Percentiles rank a stretch among this genome's conserved stretches.
Conservation (phyloP, 2,113 vertebrate species). For the Periophthalmus modestus region DNA sequence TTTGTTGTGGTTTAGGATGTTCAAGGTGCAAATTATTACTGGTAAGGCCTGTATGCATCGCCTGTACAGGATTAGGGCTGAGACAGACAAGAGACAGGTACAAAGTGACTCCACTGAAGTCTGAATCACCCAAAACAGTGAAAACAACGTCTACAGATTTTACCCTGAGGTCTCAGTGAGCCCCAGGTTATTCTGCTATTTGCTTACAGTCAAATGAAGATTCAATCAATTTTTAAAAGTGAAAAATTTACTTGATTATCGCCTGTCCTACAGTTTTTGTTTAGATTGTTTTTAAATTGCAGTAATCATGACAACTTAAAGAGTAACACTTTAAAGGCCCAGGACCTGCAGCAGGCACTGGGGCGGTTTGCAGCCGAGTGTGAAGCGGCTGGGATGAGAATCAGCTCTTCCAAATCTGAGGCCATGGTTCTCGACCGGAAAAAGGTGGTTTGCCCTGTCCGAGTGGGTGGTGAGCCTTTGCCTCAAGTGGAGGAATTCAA, state of each 20-base stretch:
- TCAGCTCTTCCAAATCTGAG: no score
- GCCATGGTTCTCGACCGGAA: no score
- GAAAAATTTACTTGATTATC: neutral
- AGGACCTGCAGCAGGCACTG: no score
- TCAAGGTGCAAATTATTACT: constrained; percentile 10
- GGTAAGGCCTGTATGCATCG: neutral
- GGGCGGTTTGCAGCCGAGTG: no score
- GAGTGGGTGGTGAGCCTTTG: no score
- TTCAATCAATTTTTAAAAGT: neutral
- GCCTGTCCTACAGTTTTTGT: neutral
- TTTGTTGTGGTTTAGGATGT: constrained; percentile 33
- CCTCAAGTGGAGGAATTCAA: no score
- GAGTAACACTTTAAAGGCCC: no score
- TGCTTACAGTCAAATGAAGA: constrained; percentile 17
- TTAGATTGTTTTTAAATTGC: no score
- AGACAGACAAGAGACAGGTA: neutral
- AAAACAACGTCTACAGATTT: constrained; percentile 8
- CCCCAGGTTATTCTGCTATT: neutral
- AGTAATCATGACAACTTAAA: neutral
- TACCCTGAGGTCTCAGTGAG: neutral
- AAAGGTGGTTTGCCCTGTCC: no score
- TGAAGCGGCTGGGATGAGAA: no score
- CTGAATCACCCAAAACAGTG: constrained; percentile 22
- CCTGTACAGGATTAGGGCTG: neutral
- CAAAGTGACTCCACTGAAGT: neutral